These are phyloP conservation scores for Sipunculus nudus DNA, from an alignment of 2,888 invertebrate species.

Conservation along the genomic window DNA sequence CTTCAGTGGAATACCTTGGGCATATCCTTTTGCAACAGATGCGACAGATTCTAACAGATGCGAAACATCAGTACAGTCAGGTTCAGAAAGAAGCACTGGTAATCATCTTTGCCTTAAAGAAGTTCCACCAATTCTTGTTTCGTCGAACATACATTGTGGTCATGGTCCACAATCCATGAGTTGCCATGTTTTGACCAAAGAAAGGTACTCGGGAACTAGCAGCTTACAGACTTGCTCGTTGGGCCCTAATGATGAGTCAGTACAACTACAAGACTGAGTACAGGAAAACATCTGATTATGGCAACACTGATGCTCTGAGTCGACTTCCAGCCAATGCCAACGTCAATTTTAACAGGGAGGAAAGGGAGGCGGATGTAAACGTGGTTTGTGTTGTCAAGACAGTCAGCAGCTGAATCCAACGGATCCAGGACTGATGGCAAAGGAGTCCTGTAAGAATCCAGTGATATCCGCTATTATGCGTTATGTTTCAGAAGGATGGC, in stretches of 20 bases:
- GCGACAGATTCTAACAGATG: constrained; percentile 15
- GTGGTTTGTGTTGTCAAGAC: too few species aligned
- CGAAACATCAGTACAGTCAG: constrained; percentile 24
- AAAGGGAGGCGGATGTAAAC: too few species aligned
- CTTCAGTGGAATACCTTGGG: too few species aligned
- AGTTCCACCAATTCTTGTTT: constrained; percentile 26
- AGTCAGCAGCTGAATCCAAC: too few species aligned
- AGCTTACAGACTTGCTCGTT: constrained; percentile 10
- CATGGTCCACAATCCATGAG: constrained; percentile 16
- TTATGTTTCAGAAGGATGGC: too few species aligned
- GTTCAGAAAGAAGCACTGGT: constrained; percentile 29
- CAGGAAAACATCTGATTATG: constrained; percentile 19
- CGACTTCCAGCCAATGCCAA: too few species aligned
- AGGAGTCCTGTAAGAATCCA: too few species aligned
- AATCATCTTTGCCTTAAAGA: constrained; percentile 23
- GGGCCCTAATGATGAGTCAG: constrained; percentile 27
- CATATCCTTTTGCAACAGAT: too few species aligned
- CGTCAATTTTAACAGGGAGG: constrained; percentile 58
- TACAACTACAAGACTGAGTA: constrained; percentile 25
- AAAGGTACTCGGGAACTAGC: constrained; percentile 11
- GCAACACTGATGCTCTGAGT: constrained; percentile 35
- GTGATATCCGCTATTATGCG: constrained; percentile 9
- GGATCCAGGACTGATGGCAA: too few species aligned
- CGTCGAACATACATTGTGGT: constrained; percentile 16
- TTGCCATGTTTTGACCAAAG: constrained; percentile 1